A percentile compares a stretch with the other conserved stretches of the same genome.
phyloP scores from a whole-genome alignment of 2,797 vertebrate genomes.

The Onychomys leucogaster region DNA sequence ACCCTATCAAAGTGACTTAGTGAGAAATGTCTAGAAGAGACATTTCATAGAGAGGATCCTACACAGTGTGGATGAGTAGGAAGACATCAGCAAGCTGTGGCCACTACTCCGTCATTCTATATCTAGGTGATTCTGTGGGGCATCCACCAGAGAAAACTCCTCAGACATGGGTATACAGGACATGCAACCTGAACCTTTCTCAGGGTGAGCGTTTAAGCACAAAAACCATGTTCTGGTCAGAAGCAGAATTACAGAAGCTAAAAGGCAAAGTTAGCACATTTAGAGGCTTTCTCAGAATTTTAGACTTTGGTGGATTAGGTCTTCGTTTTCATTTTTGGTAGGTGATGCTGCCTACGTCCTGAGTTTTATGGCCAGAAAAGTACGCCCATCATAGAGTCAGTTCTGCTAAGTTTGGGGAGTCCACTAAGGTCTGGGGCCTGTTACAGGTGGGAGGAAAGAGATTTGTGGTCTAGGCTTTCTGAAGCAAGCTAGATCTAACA shows the following conservation, averaged over 20 bases:
- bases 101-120: neutral
- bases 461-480: neutral
- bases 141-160: neutral
- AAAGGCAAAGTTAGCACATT: neutral
- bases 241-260: neutral
- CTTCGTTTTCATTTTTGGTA: neutral
- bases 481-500: neutral
- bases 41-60: neutral
- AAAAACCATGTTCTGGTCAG: neutral
- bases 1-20: neutral
- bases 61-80: neutral
- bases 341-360: neutral
- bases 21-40: neutral
- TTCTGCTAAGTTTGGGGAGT: neutral
- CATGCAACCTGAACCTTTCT: neutral
- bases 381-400: neutral
- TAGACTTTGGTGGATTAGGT: neutral
- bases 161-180: neutral
- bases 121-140: neutral
- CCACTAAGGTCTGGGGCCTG: neutral
- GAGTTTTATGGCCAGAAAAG: neutral
- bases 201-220: neutral
- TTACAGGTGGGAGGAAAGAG: neutral
- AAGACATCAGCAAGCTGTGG: neutral
- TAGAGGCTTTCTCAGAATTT: neutral